phyloP scores from a whole-genome alignment of 2,113 vertebrate genomes.

The Grammomys surdaster region DNA sequence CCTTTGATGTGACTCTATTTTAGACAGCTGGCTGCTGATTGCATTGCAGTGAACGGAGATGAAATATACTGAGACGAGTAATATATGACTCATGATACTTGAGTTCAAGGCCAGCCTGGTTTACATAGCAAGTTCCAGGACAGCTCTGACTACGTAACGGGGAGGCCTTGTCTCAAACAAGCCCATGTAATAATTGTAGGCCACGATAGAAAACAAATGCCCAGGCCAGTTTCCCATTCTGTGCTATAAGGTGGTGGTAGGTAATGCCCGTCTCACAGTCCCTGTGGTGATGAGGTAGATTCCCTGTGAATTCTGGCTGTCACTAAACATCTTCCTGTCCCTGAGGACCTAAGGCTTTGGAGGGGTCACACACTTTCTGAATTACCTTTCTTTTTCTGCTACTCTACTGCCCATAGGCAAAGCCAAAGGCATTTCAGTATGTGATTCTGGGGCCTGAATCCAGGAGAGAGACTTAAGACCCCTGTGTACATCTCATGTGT shows the following conservation, averaged over 20 bases:
- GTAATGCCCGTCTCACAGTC: neutral
- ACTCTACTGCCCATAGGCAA: neutral
- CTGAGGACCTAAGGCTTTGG: neutral
- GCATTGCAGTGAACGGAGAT: neutral
- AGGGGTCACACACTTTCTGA: neutral
- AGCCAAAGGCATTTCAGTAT: neutral
- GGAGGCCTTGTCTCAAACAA: neutral
- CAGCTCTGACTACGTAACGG: neutral
- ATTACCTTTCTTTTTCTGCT: neutral
- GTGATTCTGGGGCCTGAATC: neutral
- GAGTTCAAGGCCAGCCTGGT: neutral
- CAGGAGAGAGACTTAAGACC: neutral
- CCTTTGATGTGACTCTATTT: neutral
- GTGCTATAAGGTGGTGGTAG: neutral
- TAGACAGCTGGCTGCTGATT: neutral
- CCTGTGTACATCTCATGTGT: neutral
- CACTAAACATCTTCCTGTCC: neutral
- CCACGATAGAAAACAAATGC: neutral
- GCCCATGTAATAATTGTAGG: neutral
- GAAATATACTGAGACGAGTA: no score
- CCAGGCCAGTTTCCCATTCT: conserved; percentile 32
- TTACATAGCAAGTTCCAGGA: neutral
- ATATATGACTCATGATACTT: neutral
- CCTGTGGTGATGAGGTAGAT: neutral
- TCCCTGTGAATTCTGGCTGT: neutral